Conservation (phyloP, 2,113 vertebrate species). For the Prionailurus viverrinus region DNA sequence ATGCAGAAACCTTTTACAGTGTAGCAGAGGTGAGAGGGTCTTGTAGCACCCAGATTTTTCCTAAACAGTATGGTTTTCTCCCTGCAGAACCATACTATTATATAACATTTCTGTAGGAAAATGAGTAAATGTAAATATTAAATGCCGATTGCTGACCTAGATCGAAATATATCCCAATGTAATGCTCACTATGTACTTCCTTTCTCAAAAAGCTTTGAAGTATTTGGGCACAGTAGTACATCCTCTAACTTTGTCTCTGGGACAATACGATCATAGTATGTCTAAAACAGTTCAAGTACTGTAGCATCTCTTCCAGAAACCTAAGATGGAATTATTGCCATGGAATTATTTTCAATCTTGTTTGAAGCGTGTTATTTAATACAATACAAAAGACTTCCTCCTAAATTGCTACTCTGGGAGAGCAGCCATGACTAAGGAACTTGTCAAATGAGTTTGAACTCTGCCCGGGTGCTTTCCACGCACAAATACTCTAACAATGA, state of each 20-base stretch:
- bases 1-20: not conserved
- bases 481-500: conserved; percentile 4
- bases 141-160: not conserved
- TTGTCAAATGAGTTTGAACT: not conserved
- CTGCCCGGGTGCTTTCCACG: not conserved
- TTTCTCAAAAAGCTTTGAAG: not conserved
- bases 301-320: not conserved
- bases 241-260: not conserved
- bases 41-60: not conserved
- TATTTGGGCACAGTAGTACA: not conserved
- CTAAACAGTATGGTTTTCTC: not conserved
- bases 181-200: not conserved
- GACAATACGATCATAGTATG: not conserved
- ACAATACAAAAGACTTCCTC: not conserved
- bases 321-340: not conserved
- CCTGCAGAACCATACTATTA: not conserved
- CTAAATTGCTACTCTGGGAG: conserved; percentile 8
- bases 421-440: not conserved
- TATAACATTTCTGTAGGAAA: not conserved
- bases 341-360: not conserved
- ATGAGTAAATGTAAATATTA: not conserved
- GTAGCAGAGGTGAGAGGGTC: not conserved
- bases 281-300: not conserved
- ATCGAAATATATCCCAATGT: not conserved
- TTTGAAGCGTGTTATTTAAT: conserved; percentile 2